Evolutionary conservation across 2,797 vertebrate genomes (phyloP), one percentile per base, ranked within the genome.

Genomic region (Anguilla pacifica): DNA sequence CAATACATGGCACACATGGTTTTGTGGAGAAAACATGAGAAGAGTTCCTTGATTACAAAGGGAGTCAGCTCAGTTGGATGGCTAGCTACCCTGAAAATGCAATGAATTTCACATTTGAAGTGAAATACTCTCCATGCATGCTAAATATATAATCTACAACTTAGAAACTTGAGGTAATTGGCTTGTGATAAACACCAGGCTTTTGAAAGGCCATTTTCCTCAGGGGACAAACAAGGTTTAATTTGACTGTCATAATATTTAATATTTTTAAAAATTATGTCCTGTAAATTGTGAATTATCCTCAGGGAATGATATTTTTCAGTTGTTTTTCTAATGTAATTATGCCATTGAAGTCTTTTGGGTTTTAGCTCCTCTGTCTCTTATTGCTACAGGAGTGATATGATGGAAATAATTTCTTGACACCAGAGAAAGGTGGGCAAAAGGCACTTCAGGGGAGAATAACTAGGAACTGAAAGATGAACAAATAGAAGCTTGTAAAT

Each of bases 101-200:
- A 67, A 67, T 28, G 64, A n/a, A 67, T 67, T 67, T 67, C n/a
- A n/a, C 6, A 67, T 28, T 28, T 67, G 64, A 67, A 67, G 64
- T 67, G 59, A 22, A 28, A n/a, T 43, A 43, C 39, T 19, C 11
- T 22, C 35, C 39, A 19, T 43, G 22, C 17, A n/a, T 43, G 13
- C 19, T 43, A 43, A 39, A 79, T 79, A 43, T 79, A 43, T 19
- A 79, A 43, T 79, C 15, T 19, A 77, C 31, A 15, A 77, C 35
- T 43, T 79, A 35, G 17, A 79, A 46, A 79, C 74, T 7, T 79
- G 17, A 15, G 74, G 39, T 79, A 79, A 79, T 79, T 79, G 35
- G 74, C 74, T 19, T 43, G 74, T 79, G 74, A 79, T 79, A 79
- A 79, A 79, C 39, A 79, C n/a, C 74, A 79, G 74, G 74, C 74